phyloP scores from a whole-genome alignment of 2,113 vertebrate species.

The Haliaeetus leucogaster region DNA sequence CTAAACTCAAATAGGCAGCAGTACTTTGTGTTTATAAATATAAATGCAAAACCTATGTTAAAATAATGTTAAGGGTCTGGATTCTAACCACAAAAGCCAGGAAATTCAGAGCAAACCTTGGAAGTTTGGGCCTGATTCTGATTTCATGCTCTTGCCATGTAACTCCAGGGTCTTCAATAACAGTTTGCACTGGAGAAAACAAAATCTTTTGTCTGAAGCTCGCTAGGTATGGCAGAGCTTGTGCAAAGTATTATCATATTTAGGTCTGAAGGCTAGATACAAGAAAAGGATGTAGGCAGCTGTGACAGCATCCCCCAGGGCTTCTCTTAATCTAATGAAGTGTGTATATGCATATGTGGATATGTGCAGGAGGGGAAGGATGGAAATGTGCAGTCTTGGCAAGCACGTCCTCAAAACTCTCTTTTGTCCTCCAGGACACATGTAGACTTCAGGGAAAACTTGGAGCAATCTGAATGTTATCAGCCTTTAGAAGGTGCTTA shows the following conservation, averaged over 20 bases:
- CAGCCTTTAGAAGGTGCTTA: background rate
- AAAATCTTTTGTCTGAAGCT: background rate
- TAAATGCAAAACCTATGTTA: constrained; percentile 66
- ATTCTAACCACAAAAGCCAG: constrained; percentile 48
- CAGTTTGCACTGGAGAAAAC: background rate
- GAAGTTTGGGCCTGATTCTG: background rate
- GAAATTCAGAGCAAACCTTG: constrained; percentile 16
- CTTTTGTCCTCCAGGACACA: background rate
- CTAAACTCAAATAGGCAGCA: constrained; percentile 73
- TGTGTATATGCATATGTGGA: background rate
- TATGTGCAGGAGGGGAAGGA: background rate
- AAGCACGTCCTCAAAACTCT: background rate
- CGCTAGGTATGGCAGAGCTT: background rate
- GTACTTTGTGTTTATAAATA: constrained; percentile 73
- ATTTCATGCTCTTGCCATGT: background rate
- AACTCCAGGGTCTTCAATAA: background rate
- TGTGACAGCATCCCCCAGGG: background rate
- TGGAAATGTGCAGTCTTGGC: background rate
- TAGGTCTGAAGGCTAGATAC: background rate
- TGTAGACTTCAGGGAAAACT: background rate
- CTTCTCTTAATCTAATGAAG: background rate
- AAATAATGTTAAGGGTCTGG: constrained; percentile 51
- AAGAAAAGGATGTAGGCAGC: background rate
- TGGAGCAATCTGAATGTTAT: background rate
- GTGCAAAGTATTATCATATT: background rate